Evolutionary conservation across 1,140 invertebrate species (phyloP).

Genomic region (Drosophila mojavensis): DNA sequence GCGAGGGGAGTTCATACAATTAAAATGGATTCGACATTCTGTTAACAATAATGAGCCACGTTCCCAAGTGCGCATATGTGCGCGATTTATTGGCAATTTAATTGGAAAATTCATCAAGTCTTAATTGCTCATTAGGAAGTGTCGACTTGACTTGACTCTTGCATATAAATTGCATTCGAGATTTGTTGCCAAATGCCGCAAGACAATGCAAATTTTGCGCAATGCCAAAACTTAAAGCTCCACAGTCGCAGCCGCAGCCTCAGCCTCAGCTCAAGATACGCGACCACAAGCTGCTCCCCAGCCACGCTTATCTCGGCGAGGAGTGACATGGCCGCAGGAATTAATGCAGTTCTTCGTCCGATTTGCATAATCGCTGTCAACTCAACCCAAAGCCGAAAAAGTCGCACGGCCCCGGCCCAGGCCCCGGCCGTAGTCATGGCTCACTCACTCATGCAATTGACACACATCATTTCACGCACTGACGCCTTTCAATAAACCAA

Average conservation of each 20-base stretch:
- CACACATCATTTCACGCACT: conserved; percentile 84
- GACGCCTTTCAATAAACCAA: conserved; percentile 84
- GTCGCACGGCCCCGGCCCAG: conserved; percentile 33
- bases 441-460: conserved; percentile 78
- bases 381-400: conserved; percentile 44
- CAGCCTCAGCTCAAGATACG: conserved; percentile 17
- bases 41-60: conserved; percentile 48
- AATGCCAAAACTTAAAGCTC: conserved; percentile 25
- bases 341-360: conserved; percentile 56
- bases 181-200: conserved; percentile 38
- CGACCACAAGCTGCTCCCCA: conserved; percentile 6
- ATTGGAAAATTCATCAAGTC: conserved; percentile 33
- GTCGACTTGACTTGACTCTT: conserved; percentile 26
- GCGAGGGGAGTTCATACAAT: conserved; percentile 15
- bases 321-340: conserved; percentile 43
- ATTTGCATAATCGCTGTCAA: conserved; percentile 82
- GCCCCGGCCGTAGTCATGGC: neutral
- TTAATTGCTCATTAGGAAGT: conserved; percentile 73
- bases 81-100: conserved; percentile 30
- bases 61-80: conserved; percentile 33
- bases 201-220: conserved; percentile 57
- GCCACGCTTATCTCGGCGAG: neutral
- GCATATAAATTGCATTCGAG: conserved; percentile 62
- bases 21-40: conserved; percentile 37
- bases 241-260: conserved; percentile 9